Evolutionary conservation across 2,888 invertebrate genomes (phyloP), one percentile per base, ranked within the genome.

Genomic region (Aporophyla nigra): DNA sequence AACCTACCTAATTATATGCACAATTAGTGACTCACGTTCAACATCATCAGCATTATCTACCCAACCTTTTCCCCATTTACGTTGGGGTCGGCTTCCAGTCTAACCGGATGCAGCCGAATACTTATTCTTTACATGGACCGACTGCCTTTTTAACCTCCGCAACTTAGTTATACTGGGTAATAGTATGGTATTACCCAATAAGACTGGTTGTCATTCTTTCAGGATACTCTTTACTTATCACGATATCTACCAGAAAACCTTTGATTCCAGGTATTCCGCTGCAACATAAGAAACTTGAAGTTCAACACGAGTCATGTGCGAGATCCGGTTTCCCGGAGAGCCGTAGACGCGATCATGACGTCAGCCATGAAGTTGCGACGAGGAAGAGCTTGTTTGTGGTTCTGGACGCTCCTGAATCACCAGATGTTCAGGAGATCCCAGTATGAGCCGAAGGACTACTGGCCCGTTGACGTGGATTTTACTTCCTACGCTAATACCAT

Each of bases 251-350:
- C 24, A 59, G 4, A 69, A 59, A 24, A 2, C 19, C 9, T 24
- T 53, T n/a, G 9, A 7, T 43, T 76, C 43, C 87, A 95, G 96
- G 86, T 96, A 16, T 96, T 96, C 76, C 93, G 95, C 58, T 96
- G 96, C 87, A 95, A 95, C 84, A 92, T 96, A 58, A 89, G 90
- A 56, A 92, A 95, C 73, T 90, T 96, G 0, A 85, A 81, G 16
- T 95, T 95, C 86, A 95, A 95, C 86, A 93, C 91, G 0, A 85
- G 90, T 0, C 80, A 87, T 43, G 83, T 90, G 7, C 87, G 87
- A 7, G 96, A 96, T 82, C 90, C 91, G 0, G 93, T 96, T 0
- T 91, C 93, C 67, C 88, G 88, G 61, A 90, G 94, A 2, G 96
- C 96, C 0, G 80, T 96, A 1, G 81, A 87, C 7, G 95, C 95